These are phyloP conservation scores for Anser cygnoides DNA, from an alignment of 2,113 vertebrate genomes.

Conservation along the genomic window DNA sequence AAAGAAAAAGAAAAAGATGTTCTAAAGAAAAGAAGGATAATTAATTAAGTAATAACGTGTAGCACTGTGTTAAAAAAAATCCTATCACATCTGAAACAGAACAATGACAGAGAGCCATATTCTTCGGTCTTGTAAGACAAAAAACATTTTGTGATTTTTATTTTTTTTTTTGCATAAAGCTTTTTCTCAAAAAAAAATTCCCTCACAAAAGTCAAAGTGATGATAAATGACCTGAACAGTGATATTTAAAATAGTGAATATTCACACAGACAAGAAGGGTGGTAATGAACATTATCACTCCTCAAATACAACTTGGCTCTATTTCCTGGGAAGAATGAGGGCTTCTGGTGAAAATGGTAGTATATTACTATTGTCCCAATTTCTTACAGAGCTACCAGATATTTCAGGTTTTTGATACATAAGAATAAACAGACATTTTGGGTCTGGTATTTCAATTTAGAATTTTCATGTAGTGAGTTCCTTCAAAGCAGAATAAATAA, in stretches of 20 bases:
- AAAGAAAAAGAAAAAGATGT: slow-evolving; percentile 1
- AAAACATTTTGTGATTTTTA: not conserved
- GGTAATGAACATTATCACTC: not conserved
- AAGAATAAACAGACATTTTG: not conserved
- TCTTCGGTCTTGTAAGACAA: not conserved
- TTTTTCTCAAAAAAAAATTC: not conserved
- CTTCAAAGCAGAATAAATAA: not conserved
- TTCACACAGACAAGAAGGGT: not conserved
- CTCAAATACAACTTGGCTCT: not conserved
- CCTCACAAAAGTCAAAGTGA: not conserved
- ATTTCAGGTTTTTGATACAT: not conserved
- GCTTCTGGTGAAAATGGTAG: not conserved
- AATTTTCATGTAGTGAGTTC: not conserved
- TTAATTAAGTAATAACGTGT: slow-evolving; percentile 55
- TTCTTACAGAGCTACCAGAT: slow-evolving; percentile 9
- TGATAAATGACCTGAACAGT: not conserved
- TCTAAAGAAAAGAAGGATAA: slow-evolving; percentile 29
- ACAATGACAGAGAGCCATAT: not conserved
- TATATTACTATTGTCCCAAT: not conserved
- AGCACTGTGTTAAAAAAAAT: not conserved
- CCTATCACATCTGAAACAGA: not conserved
- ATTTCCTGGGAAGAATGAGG: not conserved
- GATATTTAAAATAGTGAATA: not conserved
- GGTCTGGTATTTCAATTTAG: not conserved
- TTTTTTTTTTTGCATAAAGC: not conserved